These are phyloP conservation scores for Samia ricini DNA, from an alignment of 1,140 invertebrate species.

Conservation along the genomic window DNA sequence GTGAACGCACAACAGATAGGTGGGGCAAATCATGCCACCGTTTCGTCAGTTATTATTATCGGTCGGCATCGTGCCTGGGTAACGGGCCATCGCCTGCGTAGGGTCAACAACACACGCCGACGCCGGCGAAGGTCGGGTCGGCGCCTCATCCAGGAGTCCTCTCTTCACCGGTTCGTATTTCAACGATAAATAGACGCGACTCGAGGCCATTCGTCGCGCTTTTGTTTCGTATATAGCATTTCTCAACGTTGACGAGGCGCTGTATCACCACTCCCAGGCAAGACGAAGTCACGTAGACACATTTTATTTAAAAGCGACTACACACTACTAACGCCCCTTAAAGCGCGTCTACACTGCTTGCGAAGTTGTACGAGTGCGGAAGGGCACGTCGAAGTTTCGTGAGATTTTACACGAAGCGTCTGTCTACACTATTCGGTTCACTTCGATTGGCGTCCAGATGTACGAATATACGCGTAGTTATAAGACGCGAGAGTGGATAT, in stretches of 20 bases:
- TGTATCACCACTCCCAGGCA: background rate
- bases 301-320: too few relatives aligned
- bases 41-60: conserved; percentile 13
- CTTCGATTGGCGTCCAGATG: too few relatives aligned
- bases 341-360: too few relatives aligned
- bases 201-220: background rate
- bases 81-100: conserved; percentile 51
- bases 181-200: conserved; percentile 6
- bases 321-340: too few relatives aligned
- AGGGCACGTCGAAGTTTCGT: too few relatives aligned
- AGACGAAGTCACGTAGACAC: conserved; percentile 4
- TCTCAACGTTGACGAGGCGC: background rate
- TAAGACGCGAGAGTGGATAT: too few relatives aligned
- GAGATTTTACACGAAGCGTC: too few relatives aligned
- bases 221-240: background rate
- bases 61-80: conserved; percentile 35
- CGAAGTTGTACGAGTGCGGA: too few relatives aligned
- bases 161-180: conserved; percentile 1
- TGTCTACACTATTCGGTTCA: too few relatives aligned
- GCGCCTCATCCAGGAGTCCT: conserved; percentile 38
- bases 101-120: conserved; percentile 66
- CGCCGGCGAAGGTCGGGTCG: conserved; percentile 55
- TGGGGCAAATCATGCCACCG: background rate
- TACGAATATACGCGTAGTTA: too few relatives aligned
- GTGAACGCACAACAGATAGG: background rate